Conservation (phyloP, 2,888 invertebrate genomes). For the Orchestes rusci region DNA sequence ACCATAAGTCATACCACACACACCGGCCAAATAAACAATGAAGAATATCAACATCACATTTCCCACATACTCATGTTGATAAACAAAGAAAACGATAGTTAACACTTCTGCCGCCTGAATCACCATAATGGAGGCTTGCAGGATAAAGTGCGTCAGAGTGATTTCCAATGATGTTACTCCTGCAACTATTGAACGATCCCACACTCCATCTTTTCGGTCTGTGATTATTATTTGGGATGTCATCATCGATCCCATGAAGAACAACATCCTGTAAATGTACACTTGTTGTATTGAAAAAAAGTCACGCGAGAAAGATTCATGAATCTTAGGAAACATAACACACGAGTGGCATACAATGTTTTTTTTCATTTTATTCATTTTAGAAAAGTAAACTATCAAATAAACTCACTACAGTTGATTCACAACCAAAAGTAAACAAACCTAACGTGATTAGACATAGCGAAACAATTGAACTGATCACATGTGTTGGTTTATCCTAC, state of each 20-base stretch:
- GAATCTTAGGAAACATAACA: no score
- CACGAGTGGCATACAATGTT: no score
- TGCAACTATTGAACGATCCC: slow-evolving; percentile 81
- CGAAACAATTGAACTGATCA: no score
- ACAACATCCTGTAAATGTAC: slow-evolving; percentile 67
- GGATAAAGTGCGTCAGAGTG: slow-evolving; percentile 68
- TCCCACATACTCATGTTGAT: slow-evolving; percentile 56
- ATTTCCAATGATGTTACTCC: slow-evolving; percentile 78
- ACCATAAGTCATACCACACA: slow-evolving; percentile 82
- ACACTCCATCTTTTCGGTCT: slow-evolving; percentile 70
- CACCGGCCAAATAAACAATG: slow-evolving; percentile 63
- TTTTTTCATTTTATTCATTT: no score
- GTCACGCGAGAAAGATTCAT: no score
- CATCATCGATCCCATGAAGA: slow-evolving; percentile 77
- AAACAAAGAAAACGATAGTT: slow-evolving; percentile 54
- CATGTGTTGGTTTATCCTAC: no score
- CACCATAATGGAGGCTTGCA: slow-evolving; percentile 58
- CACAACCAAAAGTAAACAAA: no score
- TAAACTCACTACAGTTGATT: no score
- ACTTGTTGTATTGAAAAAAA: no score
- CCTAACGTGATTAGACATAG: no score
- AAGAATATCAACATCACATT: slow-evolving; percentile 53
- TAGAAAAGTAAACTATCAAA: no score
- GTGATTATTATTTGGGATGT: slow-evolving; percentile 76
- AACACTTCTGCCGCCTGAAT: slow-evolving; percentile 61